phyloP scores from a whole-genome alignment of 2,797 vertebrate genomes.

The Trematomus bernacchii region DNA sequence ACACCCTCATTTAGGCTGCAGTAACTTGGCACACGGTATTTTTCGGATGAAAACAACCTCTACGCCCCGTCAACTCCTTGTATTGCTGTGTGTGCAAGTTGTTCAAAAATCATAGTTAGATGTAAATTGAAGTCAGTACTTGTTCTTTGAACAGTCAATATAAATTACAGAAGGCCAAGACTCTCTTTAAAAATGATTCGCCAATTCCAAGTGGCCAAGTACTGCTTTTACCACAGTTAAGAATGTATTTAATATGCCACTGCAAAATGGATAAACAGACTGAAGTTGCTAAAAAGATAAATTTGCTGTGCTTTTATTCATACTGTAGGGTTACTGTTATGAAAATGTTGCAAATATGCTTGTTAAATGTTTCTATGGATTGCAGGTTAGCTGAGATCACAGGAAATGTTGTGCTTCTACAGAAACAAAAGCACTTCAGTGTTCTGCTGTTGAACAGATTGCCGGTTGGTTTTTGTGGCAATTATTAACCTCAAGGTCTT shows the following conservation, averaged over 20 bases:
- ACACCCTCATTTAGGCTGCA: slow-evolving; percentile 69
- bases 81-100: slow-evolving; percentile 38
- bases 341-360: slow-evolving; percentile 19
- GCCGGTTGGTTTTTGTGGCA: slow-evolving; percentile 1
- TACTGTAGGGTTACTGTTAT: no score
- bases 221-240: neutral
- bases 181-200: slow-evolving; percentile 2
- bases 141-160: slow-evolving; percentile 39
- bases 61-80: slow-evolving; percentile 59
- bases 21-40: slow-evolving; percentile 59
- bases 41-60: slow-evolving; percentile 55
- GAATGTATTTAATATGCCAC: neutral
- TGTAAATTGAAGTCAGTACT: slow-evolving; percentile 32
- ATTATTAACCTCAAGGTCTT: slow-evolving; percentile 17
- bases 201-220: neutral
- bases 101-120: slow-evolving; percentile 28
- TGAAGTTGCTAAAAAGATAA: neutral
- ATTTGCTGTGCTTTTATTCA: slow-evolving; percentile 16
- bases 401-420: slow-evolving; percentile 1
- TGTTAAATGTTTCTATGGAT: slow-evolving; percentile 32
- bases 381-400: slow-evolving; percentile 11
- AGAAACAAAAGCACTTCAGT: neutral
- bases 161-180: slow-evolving; percentile 30
- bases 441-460: neutral
- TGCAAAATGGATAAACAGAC: neutral